These are phyloP conservation scores for Catostylus mosaicus DNA, from an alignment of 30 jellyfish, hydroid and myxozoan species.

Conservation along the genomic window DNA sequence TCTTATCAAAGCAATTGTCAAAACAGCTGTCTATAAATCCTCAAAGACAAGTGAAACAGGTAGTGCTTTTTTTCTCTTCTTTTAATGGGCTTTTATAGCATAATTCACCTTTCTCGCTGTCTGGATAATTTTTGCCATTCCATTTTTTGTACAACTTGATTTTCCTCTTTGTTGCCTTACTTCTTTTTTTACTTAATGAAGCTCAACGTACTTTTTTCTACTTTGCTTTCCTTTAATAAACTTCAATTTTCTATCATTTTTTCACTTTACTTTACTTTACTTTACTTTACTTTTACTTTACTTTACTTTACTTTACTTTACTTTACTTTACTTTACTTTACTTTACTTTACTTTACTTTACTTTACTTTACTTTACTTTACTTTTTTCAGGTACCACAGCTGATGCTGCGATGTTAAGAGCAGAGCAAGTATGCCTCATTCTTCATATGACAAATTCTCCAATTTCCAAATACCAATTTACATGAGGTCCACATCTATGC, in stretches of 20 bases:
- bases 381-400: not conserved
- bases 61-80: no score
- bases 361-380: not conserved
- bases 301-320: not conserved
- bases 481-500: no score
- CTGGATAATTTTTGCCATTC: no score
- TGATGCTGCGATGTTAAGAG: not conserved
- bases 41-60: conserved; percentile 21
- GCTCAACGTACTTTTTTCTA: not conserved
- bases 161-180: not conserved
- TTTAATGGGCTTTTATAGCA: no score
- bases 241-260: not conserved
- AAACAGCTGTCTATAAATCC: conserved; percentile 35
- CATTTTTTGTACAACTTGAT: no score
- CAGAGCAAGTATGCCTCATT: not conserved
- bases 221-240: not conserved
- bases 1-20: conserved; percentile 49
- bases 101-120: no score
- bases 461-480: no score
- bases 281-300: not conserved
- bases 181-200: no score
- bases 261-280: not conserved
- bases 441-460: not conserved
- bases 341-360: not conserved
- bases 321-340: not conserved